A percentile compares a stretch with the other conserved stretches of the same genome.
These are phyloP conservation scores for Puntigrus tetrazona DNA, from an alignment of 2,113 vertebrate genomes.

Conservation along the genomic window DNA sequence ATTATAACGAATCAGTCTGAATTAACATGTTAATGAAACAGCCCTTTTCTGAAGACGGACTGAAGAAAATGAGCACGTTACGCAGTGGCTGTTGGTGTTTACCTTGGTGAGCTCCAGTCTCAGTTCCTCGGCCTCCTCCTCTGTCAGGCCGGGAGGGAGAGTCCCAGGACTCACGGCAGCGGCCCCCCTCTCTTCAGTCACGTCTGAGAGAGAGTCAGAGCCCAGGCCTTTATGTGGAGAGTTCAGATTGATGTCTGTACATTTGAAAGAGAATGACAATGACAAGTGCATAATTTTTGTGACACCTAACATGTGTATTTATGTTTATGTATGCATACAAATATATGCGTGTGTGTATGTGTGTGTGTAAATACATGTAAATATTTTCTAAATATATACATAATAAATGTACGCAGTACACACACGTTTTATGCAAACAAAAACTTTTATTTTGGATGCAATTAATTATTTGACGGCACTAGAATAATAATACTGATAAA, in stretches of 20 bases:
- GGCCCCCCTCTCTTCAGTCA: conserved; percentile 76
- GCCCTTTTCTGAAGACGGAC: background rate
- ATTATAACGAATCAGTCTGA: background rate
- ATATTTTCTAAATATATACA: no score
- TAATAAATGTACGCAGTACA: no score
- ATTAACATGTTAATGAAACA: background rate
- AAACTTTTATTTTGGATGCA: no score
- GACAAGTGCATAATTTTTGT: background rate
- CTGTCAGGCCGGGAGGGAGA: conserved; percentile 79
- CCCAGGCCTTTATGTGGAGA: conserved; percentile 93
- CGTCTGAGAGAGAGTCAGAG: conserved; percentile 78
- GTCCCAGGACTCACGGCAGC: conserved; percentile 54
- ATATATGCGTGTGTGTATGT: no score
- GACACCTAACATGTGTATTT: no score
- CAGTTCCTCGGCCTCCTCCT: conserved; percentile 89
- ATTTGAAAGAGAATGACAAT: background rate
- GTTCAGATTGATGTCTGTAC: conserved; percentile 97
- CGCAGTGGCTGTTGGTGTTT: background rate
- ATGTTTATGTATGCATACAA: no score
- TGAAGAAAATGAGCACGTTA: background rate
- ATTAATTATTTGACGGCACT: no score
- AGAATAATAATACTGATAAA: no score
- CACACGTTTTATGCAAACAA: no score
- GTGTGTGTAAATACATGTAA: no score
- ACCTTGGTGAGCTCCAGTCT: conserved; percentile 87